phyloP scores from a whole-genome alignment of 2,113 vertebrate species.

The Callithrix jacchus region DNA sequence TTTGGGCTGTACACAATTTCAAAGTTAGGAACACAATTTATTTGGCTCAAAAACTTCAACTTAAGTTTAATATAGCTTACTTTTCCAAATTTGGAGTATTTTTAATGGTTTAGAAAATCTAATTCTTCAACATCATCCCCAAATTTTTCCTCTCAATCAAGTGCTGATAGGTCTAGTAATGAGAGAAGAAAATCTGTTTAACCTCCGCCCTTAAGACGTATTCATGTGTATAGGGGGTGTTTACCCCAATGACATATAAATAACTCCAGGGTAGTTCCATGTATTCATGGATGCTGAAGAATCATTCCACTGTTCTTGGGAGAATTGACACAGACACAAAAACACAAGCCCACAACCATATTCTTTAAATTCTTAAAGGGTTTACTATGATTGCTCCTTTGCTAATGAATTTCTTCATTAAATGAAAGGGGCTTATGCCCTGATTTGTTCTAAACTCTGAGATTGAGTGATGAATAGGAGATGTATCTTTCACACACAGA shows the following conservation, averaged over 20 bases:
- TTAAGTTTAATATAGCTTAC: background rate
- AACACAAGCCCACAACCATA: background rate
- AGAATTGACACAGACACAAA: background rate
- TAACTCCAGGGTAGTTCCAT: background rate
- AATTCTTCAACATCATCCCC: background rate
- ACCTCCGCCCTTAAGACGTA: background rate
- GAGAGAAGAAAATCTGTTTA: background rate
- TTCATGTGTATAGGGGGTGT: background rate
- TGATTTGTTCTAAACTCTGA: background rate
- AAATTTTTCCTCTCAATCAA: background rate
- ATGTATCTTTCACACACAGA: background rate
- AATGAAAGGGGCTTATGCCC: background rate
- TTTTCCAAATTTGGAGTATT: background rate
- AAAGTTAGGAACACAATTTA: background rate
- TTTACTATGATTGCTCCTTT: background rate
- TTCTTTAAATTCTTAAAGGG: background rate
- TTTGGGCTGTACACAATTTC: background rate
- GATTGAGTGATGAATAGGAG: background rate
- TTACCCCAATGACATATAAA: background rate
- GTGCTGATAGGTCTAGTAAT: background rate
- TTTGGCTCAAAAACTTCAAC: background rate
- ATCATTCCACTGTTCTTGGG: background rate
- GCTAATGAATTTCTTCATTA: background rate
- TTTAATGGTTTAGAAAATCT: background rate
- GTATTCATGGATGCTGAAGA: background rate